Percentiles rank a stretch among this genome's conserved stretches.
Evolutionary conservation across 2,113 vertebrate genomes (phyloP).

Genomic region (Larimichthys crocea): DNA sequence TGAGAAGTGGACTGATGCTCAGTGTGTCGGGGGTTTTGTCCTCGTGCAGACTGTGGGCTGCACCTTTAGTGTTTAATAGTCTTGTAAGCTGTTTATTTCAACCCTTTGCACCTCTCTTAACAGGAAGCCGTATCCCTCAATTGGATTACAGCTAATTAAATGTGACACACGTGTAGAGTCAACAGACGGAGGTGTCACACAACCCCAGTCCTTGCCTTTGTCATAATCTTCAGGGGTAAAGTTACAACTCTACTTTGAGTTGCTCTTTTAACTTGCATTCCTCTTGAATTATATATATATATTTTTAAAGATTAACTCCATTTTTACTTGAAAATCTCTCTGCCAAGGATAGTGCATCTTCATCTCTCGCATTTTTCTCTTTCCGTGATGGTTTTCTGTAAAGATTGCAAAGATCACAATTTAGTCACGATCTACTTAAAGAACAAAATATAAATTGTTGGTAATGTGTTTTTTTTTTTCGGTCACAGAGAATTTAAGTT

Average conservation of each 20-base stretch:
- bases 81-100: slow-evolving; percentile 79
- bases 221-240: slow-evolving; percentile 14
- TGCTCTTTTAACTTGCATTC: background rate
- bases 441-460: background rate
- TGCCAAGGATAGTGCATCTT: background rate
- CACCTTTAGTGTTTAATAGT: slow-evolving; percentile 66
- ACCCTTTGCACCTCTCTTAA: slow-evolving; percentile 74
- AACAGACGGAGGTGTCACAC: slow-evolving; percentile 67
- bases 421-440: background rate
- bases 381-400: background rate
- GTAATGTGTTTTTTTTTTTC: background rate
- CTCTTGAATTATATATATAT: background rate
- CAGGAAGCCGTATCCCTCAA: slow-evolving; percentile 77
- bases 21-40: slow-evolving; percentile 29
- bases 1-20: slow-evolving; percentile 44
- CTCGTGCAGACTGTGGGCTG: slow-evolving; percentile 29
- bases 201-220: slow-evolving; percentile 10
- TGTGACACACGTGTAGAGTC: slow-evolving; percentile 69
- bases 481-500: no score
- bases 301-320: background rate
- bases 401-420: background rate
- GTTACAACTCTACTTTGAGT: slow-evolving; percentile 4
- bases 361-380: background rate
- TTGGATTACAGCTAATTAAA: slow-evolving; percentile 83
- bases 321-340: background rate